These are phyloP conservation scores for Rousettus leschenaultii DNA, from an alignment of 2,113 vertebrate genomes.

Conservation along the genomic window DNA sequence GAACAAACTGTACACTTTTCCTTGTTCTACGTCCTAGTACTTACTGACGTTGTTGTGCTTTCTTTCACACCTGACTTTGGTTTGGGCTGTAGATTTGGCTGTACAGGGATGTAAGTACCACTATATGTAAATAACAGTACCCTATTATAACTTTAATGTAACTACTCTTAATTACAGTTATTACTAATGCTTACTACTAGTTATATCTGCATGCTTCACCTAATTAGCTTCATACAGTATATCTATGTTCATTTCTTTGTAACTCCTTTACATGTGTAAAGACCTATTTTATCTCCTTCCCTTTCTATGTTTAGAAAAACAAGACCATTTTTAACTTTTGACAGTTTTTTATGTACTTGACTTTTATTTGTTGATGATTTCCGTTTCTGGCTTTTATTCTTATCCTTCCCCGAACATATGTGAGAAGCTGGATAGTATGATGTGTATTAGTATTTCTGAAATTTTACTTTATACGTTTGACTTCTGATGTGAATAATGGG, in stretches of 20 bases:
- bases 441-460: constrained; percentile 73
- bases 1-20: constrained; percentile 90
- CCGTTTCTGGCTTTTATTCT: constrained; percentile 77
- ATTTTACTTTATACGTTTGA: constrained; percentile 57
- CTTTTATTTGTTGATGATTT: constrained; percentile 74
- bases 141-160: constrained; percentile 83
- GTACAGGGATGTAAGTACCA: constrained; percentile 99
- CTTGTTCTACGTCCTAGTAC: constrained; percentile 91
- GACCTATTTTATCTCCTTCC: constrained; percentile 71
- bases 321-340: constrained; percentile 64
- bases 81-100: constrained; percentile 99
- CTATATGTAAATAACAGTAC: constrained; percentile 91
- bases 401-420: constrained; percentile 60
- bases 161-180: constrained; percentile 81
- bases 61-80: constrained; percentile 99
- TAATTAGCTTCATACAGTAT: constrained; percentile 80
- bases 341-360: constrained; percentile 62
- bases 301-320: constrained; percentile 72
- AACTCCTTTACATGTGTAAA: constrained; percentile 77
- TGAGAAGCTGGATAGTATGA: constrained; percentile 79
- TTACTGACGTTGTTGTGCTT: constrained; percentile 97
- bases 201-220: constrained; percentile 86
- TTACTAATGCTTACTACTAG: constrained; percentile 81
- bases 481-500: constrained; percentile 41
- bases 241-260: constrained; percentile 79